These are phyloP conservation scores for Aphelenchoides fujianensis DNA, from an alignment of 1,140 invertebrate genomes.

Conservation along the genomic window DNA sequence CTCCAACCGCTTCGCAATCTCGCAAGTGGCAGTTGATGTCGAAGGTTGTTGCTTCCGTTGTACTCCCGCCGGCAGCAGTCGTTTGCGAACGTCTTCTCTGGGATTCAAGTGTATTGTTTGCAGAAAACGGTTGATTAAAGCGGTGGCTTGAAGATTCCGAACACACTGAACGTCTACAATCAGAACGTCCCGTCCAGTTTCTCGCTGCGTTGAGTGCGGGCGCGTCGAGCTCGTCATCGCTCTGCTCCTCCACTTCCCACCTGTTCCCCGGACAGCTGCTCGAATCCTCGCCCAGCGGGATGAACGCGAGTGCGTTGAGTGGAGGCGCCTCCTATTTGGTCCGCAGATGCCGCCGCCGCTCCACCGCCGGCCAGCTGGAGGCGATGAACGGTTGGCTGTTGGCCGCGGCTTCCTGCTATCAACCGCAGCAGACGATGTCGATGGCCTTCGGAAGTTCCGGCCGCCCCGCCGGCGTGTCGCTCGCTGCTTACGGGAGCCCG, in stretches of 20 bases:
- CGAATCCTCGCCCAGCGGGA: not conserved
- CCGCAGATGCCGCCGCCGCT: not conserved
- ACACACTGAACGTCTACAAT: not conserved
- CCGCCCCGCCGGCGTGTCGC: not conserved
- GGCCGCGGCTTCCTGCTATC: not conserved
- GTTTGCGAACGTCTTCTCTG: slow-evolving; percentile 15
- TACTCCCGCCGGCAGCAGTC: not conserved
- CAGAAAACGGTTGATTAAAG: not conserved
- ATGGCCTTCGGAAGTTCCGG: not conserved
- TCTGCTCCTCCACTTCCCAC: slow-evolving; percentile 1
- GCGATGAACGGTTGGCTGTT: not conserved
- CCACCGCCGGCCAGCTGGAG: not conserved
- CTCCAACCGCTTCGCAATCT: not conserved
- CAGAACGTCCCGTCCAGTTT: not conserved
- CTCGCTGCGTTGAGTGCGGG: slow-evolving; percentile 18
- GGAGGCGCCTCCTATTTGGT: not conserved
- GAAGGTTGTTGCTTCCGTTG: not conserved
- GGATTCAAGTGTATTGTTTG: slow-evolving; percentile 10
- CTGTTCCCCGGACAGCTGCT: slow-evolving; percentile 17
- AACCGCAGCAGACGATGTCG: slow-evolving; percentile 22
- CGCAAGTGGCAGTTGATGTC: not conserved
- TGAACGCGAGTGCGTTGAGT: not conserved
- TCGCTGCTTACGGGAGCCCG: not conserved
- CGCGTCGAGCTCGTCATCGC: not conserved
- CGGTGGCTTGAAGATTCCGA: not conserved